A percentile compares a stretch with the other conserved stretches of the same genome.
These are phyloP conservation scores for Montifringilla adamsi DNA, from an alignment of 2,113 vertebrate species.

Conservation along the genomic window DNA sequence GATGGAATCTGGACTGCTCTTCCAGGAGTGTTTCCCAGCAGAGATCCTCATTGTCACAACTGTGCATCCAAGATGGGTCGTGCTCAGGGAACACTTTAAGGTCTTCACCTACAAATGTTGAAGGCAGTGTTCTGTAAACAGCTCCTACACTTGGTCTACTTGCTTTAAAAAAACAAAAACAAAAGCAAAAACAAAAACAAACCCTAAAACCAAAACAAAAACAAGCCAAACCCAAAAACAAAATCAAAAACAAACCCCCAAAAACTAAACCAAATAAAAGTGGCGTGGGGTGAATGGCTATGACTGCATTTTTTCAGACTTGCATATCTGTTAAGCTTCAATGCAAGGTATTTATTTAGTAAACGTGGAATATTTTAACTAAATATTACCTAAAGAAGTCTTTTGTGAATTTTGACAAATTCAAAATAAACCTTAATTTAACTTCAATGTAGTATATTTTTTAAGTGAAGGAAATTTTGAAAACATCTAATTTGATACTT, in stretches of 20 bases:
- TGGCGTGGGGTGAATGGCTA: fast-evolving
- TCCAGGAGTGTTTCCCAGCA: neutral
- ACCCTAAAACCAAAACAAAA: no score
- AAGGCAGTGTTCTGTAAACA: neutral
- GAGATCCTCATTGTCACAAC: fast-evolving
- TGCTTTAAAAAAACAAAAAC: neutral
- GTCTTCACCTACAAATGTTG: neutral
- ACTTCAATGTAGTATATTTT: neutral
- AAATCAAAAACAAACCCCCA: neutral
- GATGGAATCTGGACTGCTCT: neutral
- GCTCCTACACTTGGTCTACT: neutral
- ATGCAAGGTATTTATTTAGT: neutral
- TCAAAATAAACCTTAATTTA: neutral
- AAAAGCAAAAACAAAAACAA: neutral
- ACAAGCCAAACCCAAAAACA: neutral
- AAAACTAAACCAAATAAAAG: neutral
- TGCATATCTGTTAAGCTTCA: neutral
- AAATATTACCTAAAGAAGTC: neutral
- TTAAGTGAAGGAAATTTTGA: neutral
- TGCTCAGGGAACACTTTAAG: neutral
- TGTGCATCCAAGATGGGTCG: neutral
- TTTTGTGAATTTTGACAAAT: neutral
- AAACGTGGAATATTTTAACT: neutral
- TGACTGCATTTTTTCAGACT: fast-evolving
- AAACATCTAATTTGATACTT: neutral